phyloP scores from a whole-genome alignment of 2,888 invertebrate genomes.

The Encarsia formosa region DNA sequence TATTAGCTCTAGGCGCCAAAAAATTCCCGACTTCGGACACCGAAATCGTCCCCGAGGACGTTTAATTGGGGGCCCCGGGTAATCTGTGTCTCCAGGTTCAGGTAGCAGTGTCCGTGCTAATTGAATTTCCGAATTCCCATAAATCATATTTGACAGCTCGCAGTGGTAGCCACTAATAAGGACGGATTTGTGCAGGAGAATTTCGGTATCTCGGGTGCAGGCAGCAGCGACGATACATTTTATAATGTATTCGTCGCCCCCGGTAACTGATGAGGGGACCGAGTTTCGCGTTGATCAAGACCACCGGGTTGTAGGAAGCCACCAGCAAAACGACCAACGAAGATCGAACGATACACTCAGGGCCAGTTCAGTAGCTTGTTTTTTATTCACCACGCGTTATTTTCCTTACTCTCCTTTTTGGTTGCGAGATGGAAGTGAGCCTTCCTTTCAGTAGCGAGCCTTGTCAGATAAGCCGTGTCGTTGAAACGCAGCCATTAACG shows the following conservation, averaged over 20 bases:
- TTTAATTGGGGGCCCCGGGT: conserved; percentile 27
- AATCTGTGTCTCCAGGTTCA: conserved; percentile 18
- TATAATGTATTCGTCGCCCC: conserved; percentile 25
- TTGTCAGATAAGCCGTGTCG: conserved; percentile 7
- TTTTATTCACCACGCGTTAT: neutral
- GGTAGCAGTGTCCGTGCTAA: conserved; percentile 22
- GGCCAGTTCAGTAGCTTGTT: conserved; percentile 36
- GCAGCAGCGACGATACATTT: neutral
- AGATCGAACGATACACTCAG: conserved; percentile 12
- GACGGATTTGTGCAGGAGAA: conserved; percentile 28
- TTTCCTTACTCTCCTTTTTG: conserved; percentile 2
- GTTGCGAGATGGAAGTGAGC: conserved; percentile 2
- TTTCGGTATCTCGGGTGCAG: neutral
- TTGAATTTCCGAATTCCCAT: conserved; percentile 30
- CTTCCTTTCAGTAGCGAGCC: conserved; percentile 22
- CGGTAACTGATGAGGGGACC: conserved; percentile 25
- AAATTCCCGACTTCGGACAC: neutral
- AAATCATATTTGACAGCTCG: conserved; percentile 28
- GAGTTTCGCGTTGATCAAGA: conserved; percentile 27
- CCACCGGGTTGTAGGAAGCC: conserved; percentile 32
- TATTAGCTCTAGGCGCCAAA: conserved; percentile 12
- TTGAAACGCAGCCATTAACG: conserved; percentile 19
- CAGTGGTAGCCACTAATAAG: conserved; percentile 29
- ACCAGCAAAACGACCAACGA: conserved; percentile 5
- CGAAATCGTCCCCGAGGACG: conserved; percentile 13